Base-by-base conservation (phyloP, 2,113 vertebrate species). In the Arothron firmamentum region DNA sequence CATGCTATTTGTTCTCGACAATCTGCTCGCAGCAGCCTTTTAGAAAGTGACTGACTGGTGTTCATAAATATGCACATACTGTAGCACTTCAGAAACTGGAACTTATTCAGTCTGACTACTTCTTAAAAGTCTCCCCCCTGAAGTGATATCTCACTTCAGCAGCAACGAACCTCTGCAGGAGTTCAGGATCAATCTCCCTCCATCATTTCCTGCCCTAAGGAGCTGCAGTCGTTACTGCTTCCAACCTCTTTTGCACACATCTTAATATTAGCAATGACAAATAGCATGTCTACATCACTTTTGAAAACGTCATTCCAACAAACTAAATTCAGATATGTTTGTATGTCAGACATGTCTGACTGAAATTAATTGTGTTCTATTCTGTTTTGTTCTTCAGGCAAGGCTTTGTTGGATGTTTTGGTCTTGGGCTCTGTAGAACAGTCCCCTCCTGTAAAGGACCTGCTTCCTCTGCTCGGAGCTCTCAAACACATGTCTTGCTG, bases 401-500 rank as follows among this genome's bases (percentile, higher is more conserved):
- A 89, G 81, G 85, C 82, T 5, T 72, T 89, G 51, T 9, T 87
- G 62, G 85, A 89, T 50, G 78, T 89, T 20, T 56, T 87, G 68
- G 15, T 89, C 50, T 31, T 87, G 43, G 66, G 70, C 48, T 72
- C 52, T 62, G 46, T 70, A 52, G 82, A 74, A 21, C 70, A 79
- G 57, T 52, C 81, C 0, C 82, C 84, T 54, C 46, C 70, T 28
- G 14, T 75, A 15, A 87, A 83, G 76, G 79, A 80, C 48, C 60
- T 86, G 21, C 79, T 89, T 28, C 84, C 82, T 65, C 53, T 89
- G 57, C 61, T 87, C 68, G 87, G 87, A 76, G 85, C 85, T 31
- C 51, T 89, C 25, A 86, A 82, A 76, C 87, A 86, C 62, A 74
- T 89, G 81, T 76, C 59, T 54, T 79, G 74, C 65, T 89, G 87